phyloP scores from a whole-genome alignment of 2,888 invertebrate genomes.

The Hoplodrina blanda region DNA sequence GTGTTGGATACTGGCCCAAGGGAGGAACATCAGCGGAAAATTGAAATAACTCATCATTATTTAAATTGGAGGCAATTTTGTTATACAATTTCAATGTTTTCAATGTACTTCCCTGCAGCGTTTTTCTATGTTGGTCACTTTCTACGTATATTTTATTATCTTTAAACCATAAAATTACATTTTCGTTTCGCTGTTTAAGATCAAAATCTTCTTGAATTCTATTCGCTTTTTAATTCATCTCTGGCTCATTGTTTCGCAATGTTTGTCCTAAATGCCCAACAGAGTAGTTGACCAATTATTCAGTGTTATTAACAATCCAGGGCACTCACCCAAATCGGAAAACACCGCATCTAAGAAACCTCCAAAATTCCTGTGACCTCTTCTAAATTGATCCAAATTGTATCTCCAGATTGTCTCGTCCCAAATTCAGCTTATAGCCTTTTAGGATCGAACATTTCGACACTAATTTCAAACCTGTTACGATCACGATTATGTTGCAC shows the following conservation, averaged over 20 bases:
- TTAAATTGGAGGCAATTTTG: slow-evolving; percentile 39
- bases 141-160: slow-evolving; percentile 3
- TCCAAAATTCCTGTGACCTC: slow-evolving; percentile 16
- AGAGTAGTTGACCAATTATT: not conserved
- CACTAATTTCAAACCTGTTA: slow-evolving; percentile 52
- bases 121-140: slow-evolving; percentile 4
- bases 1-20: slow-evolving; percentile 53
- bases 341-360: not conserved
- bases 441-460: slow-evolving; percentile 20
- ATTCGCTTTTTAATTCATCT: not conserved
- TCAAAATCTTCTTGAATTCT: not conserved
- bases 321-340: not conserved
- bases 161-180: not conserved
- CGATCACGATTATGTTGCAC: slow-evolving; percentile 39
- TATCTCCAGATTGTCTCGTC: slow-evolving; percentile 30
- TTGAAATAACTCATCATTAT: slow-evolving; percentile 39
- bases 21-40: slow-evolving; percentile 45
- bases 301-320: slow-evolving; percentile 1
- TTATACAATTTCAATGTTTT: slow-evolving; percentile 18
- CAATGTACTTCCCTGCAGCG: not conserved
- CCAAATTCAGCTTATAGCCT: slow-evolving; percentile 16
- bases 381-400: slow-evolving; percentile 36
- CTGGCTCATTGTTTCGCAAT: not conserved
- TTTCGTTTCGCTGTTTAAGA: not conserved
- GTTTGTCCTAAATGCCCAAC: not conserved